Conservation (phyloP, 2,113 vertebrate genomes). For the Cinclus mexicanus region DNA sequence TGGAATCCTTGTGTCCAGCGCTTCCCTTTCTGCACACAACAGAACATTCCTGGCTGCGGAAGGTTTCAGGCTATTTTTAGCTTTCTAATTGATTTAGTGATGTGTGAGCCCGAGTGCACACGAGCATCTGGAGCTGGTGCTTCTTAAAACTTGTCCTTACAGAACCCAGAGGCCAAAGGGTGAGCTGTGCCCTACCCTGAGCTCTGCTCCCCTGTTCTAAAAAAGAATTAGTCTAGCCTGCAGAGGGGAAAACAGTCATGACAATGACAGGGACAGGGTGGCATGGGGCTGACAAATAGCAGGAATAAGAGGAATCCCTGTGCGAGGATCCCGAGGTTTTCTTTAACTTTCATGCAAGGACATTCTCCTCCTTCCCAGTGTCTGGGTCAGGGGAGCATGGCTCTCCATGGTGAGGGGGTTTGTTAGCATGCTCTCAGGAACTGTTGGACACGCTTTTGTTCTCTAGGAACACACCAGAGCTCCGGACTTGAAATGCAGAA, state of each 20-base stretch:
- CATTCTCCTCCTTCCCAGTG: accelerated
- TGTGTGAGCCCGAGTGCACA: not conserved
- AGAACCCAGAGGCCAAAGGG: not conserved
- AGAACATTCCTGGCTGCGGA: not conserved
- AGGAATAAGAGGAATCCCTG: not conserved
- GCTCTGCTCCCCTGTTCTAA: not conserved
- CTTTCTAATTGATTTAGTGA: not conserved
- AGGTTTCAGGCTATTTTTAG: not conserved
- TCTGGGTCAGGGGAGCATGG: accelerated
- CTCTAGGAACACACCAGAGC: not conserved
- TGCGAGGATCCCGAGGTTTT: accelerated
- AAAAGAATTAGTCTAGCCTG: not conserved
- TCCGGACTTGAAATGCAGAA: not conserved
- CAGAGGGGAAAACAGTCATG: not conserved
- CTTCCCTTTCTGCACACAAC: not conserved
- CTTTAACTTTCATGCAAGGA: not conserved
- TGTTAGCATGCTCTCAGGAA: not conserved
- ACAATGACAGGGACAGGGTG: not conserved
- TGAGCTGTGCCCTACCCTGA: not conserved
- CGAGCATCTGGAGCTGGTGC: not conserved
- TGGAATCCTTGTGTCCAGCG: accelerated
- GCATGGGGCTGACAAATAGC: not conserved
- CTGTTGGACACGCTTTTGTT: not conserved
- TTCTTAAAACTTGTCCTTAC: not conserved
- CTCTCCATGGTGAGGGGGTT: not conserved